Evolutionary conservation across 1,140 invertebrate genomes (phyloP).

Genomic region (Habropoda laboriosa): DNA sequence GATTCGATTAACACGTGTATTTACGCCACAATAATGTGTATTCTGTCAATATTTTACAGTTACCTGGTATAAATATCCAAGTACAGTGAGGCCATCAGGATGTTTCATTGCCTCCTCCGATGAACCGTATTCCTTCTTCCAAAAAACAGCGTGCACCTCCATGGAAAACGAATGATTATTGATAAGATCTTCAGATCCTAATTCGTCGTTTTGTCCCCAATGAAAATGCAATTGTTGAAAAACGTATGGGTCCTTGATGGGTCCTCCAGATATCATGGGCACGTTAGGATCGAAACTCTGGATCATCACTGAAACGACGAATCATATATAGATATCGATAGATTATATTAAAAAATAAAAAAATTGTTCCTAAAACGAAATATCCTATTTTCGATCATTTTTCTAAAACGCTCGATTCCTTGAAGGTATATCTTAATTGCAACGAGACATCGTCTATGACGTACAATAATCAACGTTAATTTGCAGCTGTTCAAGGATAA

Average conservation of each 20-base stretch:
- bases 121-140: constrained; percentile 86
- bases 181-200: constrained; percentile 94
- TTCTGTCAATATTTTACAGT: constrained; percentile 8
- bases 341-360: background rate
- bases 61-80: constrained; percentile 93
- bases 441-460: background rate
- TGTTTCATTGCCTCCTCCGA: constrained; percentile 85
- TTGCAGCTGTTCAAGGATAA: constrained; percentile 20
- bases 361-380: background rate
- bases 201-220: constrained; percentile 89
- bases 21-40: no score
- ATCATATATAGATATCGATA: background rate
- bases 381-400: background rate
- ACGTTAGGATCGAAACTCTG: constrained; percentile 81
- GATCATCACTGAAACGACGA: constrained; percentile 82
- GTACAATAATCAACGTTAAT: constrained; percentile 28
- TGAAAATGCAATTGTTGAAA: constrained; percentile 93
- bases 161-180: constrained; percentile 86
- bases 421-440: constrained; percentile 3
- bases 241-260: constrained; percentile 86
- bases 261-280: constrained; percentile 86
- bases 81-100: constrained; percentile 89
- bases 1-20: background rate
- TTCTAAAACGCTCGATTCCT: background rate
- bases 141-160: constrained; percentile 94